Evolutionary conservation across 2,797 vertebrate genomes (phyloP).

Genomic region (Mormyrops boulengeri): DNA sequence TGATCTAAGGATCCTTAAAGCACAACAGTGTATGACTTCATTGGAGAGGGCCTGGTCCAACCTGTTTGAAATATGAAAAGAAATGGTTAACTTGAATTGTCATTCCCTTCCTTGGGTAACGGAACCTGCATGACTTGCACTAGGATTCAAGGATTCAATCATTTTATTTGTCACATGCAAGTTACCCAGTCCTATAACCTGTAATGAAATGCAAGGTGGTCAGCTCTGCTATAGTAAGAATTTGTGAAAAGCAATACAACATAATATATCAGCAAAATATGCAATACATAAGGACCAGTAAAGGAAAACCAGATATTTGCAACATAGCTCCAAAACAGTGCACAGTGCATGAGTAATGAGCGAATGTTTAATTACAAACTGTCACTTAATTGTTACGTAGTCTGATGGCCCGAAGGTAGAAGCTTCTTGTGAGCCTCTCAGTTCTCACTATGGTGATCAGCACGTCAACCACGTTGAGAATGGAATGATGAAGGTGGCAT

Average conservation of each 20-base stretch:
- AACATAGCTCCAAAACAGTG: background rate
- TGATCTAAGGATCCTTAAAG: background rate
- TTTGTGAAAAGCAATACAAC: background rate
- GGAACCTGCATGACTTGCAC: background rate
- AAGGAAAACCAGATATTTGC: background rate
- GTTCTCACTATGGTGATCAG: no score
- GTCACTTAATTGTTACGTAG: background rate
- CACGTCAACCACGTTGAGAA: background rate
- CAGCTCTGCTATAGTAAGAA: background rate
- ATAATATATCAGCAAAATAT: background rate
- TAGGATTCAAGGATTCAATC: background rate
- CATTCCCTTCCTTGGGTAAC: background rate
- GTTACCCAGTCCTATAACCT: background rate
- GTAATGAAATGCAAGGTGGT: background rate
- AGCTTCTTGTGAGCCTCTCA: background rate
- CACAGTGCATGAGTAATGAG: background rate
- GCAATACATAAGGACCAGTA: background rate
- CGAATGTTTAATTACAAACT: background rate
- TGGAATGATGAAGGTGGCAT: background rate
- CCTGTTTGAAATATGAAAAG: background rate
- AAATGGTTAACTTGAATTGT: background rate
- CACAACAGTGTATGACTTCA: background rate
- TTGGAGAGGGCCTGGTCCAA: background rate
- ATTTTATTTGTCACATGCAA: background rate
- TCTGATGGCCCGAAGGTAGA: background rate